A percentile compares a stretch with the other conserved stretches of the same genome.
Conservation (phyloP, 1,140 invertebrate species). For the Drosophila nigromelanica region DNA sequence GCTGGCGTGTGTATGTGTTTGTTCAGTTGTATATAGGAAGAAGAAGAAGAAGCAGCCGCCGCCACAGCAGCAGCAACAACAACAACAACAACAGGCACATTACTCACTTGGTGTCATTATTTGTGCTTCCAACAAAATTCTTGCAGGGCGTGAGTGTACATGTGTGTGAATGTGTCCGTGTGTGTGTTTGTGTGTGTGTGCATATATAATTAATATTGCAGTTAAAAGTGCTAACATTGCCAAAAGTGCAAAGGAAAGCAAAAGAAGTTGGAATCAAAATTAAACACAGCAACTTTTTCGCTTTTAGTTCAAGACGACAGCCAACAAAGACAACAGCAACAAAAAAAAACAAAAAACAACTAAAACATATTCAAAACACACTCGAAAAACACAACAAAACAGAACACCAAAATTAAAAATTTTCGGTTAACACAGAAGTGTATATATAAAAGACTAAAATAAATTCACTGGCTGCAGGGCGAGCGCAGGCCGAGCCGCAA, state of each 20-base stretch:
- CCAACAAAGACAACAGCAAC: no score
- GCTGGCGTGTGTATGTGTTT: constrained; percentile 40
- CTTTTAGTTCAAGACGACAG: constrained; percentile 14
- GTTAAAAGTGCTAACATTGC: constrained; percentile 67
- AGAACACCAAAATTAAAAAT: constrained; percentile 19
- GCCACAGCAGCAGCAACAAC: constrained; percentile 15
- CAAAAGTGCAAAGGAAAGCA: constrained; percentile 43
- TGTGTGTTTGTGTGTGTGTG: constrained; percentile 28
- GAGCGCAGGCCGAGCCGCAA: constrained; percentile 43
- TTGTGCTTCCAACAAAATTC: constrained; percentile 48
- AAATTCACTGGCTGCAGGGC: constrained; percentile 43
- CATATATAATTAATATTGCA: constrained; percentile 37
- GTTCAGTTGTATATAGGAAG: constrained; percentile 55
- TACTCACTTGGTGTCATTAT: constrained; percentile 51
- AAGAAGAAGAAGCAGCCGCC: constrained; percentile 24
- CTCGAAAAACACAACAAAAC: constrained; percentile 24
- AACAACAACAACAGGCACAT: constrained; percentile 39
- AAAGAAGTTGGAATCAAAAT: constrained; percentile 25
- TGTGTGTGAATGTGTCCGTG: not conserved
- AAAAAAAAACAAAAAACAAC: constrained; percentile 3
- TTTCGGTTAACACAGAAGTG: constrained; percentile 45
- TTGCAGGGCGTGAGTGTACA: constrained; percentile 42
- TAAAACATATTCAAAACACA: not conserved
- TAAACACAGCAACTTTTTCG: constrained; percentile 61
- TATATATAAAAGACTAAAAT: constrained; percentile 24